Conservation (phyloP, 2,113 vertebrate species). For the Archilochus colubris region DNA sequence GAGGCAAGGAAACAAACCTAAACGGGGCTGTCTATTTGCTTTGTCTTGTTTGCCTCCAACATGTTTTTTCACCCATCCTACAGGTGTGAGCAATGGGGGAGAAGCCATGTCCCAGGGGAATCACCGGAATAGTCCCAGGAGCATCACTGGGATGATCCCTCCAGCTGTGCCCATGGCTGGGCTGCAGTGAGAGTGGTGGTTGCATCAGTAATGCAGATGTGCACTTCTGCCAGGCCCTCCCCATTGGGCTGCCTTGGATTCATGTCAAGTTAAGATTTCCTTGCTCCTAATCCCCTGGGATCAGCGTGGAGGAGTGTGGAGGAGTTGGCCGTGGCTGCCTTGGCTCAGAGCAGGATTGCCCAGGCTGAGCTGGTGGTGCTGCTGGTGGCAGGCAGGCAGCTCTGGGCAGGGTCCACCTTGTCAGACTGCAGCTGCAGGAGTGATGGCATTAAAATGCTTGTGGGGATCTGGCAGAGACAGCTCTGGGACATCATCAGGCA, state of each 20-base stretch:
- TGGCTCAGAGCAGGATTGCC: fast-evolving
- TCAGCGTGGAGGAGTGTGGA: fast-evolving
- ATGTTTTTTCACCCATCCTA: not conserved
- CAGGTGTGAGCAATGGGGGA: fast-evolving
- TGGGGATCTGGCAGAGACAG: not conserved
- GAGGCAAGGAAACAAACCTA: not conserved
- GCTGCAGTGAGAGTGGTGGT: fast-evolving
- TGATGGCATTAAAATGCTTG: not conserved
- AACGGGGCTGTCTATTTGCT: not conserved
- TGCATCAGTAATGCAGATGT: not conserved
- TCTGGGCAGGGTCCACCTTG: not conserved
- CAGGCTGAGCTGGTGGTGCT: fast-evolving
- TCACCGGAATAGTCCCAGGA: not conserved
- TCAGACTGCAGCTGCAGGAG: fast-evolving
- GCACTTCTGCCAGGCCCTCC: not conserved
- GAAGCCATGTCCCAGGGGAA: not conserved
- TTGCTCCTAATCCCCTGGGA: not conserved
- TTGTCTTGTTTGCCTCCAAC: not conserved
- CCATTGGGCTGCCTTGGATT: not conserved
- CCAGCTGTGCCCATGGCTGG: fast-evolving
- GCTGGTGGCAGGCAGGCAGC: not conserved
- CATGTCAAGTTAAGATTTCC: not conserved
- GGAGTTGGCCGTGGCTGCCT: not conserved
- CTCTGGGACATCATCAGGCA: not conserved
- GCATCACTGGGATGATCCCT: not conserved